Conservation (phyloP, 2,113 vertebrate species). For the Columba livia region DNA sequence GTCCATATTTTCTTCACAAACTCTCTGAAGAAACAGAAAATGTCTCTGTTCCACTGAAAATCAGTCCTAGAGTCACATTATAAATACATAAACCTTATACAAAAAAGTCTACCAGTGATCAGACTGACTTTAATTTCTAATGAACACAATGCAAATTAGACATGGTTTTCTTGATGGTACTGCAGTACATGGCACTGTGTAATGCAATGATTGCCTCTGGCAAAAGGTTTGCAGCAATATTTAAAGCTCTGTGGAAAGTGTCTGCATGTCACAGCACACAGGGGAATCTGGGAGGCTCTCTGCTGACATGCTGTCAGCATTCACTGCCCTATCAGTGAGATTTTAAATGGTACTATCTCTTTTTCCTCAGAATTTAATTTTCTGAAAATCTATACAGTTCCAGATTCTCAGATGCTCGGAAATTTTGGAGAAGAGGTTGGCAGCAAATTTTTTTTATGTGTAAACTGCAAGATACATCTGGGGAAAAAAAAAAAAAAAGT, state of each 20-base stretch:
- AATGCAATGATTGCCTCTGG: too few relatives aligned
- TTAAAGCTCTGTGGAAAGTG: too few relatives aligned
- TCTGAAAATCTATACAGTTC: background rate
- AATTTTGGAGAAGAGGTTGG: background rate
- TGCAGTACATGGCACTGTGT: too few relatives aligned
- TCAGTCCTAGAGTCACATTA: background rate
- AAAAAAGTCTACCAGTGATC: background rate
- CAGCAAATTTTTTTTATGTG: background rate
- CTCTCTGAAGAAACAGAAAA: background rate
- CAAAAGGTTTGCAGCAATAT: background rate
- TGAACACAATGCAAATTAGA: background rate
- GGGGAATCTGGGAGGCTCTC: too few relatives aligned
- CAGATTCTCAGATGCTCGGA: background rate
- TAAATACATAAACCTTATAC: background rate
- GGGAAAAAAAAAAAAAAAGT: too few relatives aligned
- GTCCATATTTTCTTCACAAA: rapidly evolving
- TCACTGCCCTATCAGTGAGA: background rate
- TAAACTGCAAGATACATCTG: background rate
- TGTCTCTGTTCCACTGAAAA: background rate
- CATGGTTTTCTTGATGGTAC: background rate
- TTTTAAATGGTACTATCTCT: background rate
- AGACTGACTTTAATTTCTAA: background rate
- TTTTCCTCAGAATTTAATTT: background rate
- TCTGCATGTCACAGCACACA: rapidly evolving
- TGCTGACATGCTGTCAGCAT: too few relatives aligned